A percentile compares a stretch with the other conserved stretches of the same genome.
phyloP scores from a whole-genome alignment of 2,113 vertebrate species.

The Salvelinus fontinalis region DNA sequence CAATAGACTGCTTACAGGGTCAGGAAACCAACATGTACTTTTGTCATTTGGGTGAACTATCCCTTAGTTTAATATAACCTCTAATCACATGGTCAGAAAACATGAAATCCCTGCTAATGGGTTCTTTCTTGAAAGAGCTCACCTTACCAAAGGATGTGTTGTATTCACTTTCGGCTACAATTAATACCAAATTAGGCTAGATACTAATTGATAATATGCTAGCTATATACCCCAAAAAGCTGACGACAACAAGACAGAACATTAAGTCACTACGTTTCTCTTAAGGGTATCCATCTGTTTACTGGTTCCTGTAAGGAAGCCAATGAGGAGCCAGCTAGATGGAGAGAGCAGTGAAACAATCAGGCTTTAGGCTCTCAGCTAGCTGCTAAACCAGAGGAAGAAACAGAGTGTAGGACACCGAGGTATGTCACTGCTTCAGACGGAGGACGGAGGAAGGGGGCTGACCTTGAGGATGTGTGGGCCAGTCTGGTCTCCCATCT shows the following conservation, averaged over 20 bases:
- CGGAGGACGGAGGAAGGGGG: not conserved
- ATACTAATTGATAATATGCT: not conserved
- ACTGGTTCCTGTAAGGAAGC: no score
- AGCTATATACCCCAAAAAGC: not conserved
- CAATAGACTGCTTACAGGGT: no score
- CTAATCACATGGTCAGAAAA: not conserved
- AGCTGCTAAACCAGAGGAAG: not conserved
- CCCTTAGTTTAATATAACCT: not conserved
- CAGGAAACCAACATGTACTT: not conserved
- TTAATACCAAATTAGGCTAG: not conserved
- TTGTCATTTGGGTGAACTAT: not conserved
- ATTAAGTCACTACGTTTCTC: no score
- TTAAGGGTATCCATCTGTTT: no score
- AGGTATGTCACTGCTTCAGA: not conserved
- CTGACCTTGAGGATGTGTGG: conserved; percentile 82
- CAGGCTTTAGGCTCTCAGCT: not conserved
- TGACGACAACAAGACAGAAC: not conserved
- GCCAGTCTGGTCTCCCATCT: conserved; percentile 84
- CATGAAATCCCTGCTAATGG: not conserved
- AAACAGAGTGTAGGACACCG: not conserved
- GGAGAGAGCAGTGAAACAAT: not conserved
- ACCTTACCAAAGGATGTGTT: not conserved
- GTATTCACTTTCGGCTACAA: not conserved
- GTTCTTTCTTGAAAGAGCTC: not conserved
- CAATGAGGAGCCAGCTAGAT: not conserved